Evolutionary conservation across 2,113 vertebrate species (phyloP).

Genomic region (Brachyhypopomus occidentalis): DNA sequence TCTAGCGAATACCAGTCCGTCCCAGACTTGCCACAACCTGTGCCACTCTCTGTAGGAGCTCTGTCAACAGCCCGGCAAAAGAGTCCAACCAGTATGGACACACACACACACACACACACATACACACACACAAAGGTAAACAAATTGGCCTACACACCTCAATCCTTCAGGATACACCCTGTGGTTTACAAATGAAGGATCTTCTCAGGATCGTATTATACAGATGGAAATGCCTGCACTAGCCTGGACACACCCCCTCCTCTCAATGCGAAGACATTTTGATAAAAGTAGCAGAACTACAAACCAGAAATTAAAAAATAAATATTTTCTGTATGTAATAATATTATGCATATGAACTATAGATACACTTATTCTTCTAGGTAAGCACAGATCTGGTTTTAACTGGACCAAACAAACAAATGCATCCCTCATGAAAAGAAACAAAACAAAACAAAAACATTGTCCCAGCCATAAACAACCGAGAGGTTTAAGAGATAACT

Average conservation of each 20-base stretch:
- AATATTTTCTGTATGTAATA: not conserved
- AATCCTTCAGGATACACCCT: not conserved
- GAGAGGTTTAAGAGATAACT: too few species aligned
- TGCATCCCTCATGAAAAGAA: too few species aligned
- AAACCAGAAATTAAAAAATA: not conserved
- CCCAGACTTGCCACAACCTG: conserved; percentile 13
- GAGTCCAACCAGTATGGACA: conserved; percentile 25
- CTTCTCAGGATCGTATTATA: not conserved
- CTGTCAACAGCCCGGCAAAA: conserved; percentile 60
- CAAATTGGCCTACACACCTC: conserved; percentile 36
- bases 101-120: conserved; percentile 45
- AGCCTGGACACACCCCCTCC: conserved; percentile 27
- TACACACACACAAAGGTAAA: conserved; percentile 54
- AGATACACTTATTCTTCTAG: too few species aligned
- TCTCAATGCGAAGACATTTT: conserved; percentile 21
- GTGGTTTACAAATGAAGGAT: not conserved
- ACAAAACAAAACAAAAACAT: too few species aligned
- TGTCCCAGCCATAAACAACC: too few species aligned
- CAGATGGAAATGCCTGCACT: not conserved
- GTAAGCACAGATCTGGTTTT: too few species aligned
- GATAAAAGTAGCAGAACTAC: not conserved
- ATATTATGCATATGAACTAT: too few species aligned
- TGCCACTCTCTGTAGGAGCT: conserved; percentile 27
- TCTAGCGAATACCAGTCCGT: not conserved
- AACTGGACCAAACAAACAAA: too few species aligned